phyloP scores from a whole-genome alignment of 2,797 vertebrate genomes.

The Acipenser ruthenus region DNA sequence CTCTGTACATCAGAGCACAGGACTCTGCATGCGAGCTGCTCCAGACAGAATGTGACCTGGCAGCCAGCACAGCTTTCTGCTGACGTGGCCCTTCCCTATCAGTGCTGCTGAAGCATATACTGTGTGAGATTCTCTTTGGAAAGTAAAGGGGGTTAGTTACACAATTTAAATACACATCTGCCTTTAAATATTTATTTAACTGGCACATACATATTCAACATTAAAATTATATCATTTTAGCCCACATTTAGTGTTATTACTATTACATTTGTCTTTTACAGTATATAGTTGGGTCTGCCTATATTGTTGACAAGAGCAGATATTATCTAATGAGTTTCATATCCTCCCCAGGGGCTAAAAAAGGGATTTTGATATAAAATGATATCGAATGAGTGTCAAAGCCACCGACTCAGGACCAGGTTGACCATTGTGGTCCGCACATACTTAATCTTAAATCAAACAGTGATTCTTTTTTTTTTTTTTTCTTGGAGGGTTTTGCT shows the following conservation, averaged over 20 bases:
- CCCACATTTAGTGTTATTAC: not conserved
- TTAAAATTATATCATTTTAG: not conserved
- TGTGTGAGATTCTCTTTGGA: slow-evolving; percentile 8
- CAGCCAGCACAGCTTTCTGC: slow-evolving; percentile 53
- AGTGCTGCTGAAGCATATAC: slow-evolving; percentile 40
- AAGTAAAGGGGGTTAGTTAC: slow-evolving; percentile 10
- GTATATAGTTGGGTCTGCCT: too few relatives aligned
- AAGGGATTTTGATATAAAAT: too few relatives aligned
- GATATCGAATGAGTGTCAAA: too few relatives aligned
- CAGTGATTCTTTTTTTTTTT: not conserved
- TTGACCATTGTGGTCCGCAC: not conserved
- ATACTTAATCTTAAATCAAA: not conserved
- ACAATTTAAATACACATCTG: slow-evolving; percentile 21
- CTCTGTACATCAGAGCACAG: not conserved
- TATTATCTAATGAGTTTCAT: too few relatives aligned
- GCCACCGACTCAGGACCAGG: not conserved
- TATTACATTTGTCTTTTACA: not conserved
- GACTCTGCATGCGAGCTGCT: slow-evolving; percentile 27
- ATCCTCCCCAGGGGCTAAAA: too few relatives aligned
- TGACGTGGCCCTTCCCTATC: slow-evolving; percentile 60
- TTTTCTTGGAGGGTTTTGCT: not conserved
- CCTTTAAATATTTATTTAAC: slow-evolving; percentile 18
- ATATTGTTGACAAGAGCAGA: too few relatives aligned
- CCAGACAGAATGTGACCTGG: slow-evolving; percentile 56
- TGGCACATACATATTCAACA: slow-evolving; percentile 9